Percentiles rank a stretch among this genome's conserved stretches.
phyloP scores from a whole-genome alignment of 2,888 invertebrate species.

The Leptothorax acervorum region DNA sequence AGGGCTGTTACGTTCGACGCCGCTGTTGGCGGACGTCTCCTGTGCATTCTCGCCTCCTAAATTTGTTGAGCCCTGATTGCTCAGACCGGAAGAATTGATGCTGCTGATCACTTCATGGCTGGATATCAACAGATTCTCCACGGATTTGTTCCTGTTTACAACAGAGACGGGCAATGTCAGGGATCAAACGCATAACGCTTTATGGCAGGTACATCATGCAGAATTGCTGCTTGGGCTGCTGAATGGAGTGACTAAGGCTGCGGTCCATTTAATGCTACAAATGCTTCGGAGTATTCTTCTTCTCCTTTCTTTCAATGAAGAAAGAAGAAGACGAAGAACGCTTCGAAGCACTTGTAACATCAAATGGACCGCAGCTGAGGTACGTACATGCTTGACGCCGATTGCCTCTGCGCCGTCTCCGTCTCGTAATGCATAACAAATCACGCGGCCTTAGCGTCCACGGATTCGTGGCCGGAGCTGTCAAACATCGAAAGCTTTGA shows the following conservation, averaged over 20 bases:
- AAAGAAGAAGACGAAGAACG: too few relatives aligned
- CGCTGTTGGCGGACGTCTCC: conserved; percentile 79
- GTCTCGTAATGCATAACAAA: conserved; percentile 76
- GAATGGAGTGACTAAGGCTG: too few relatives aligned
- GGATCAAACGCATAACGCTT: background rate
- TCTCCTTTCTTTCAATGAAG: too few relatives aligned
- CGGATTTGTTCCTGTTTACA: conserved; percentile 88
- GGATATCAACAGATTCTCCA: conserved; percentile 89
- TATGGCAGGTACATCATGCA: too few relatives aligned
- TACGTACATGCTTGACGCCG: conserved; percentile 77
- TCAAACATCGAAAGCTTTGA: conserved; percentile 52
- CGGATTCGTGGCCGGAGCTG: conserved; percentile 55
- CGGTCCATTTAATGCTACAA: too few relatives aligned
- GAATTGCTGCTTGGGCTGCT: too few relatives aligned
- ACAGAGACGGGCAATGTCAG: background rate
- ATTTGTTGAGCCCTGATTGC: conserved; percentile 86
- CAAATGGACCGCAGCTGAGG: too few relatives aligned
- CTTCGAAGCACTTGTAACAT: too few relatives aligned
- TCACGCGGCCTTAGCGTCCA: conserved; percentile 47
- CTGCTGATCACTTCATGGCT: conserved; percentile 90
- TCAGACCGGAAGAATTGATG: conserved; percentile 88
- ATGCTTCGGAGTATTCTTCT: too few relatives aligned
- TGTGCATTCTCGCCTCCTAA: conserved; percentile 85
- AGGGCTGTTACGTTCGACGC: conserved; percentile 83
- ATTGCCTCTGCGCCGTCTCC: conserved; percentile 75